Percentiles rank a stretch among this genome's conserved stretches.
phyloP scores from a whole-genome alignment of 2,888 invertebrate species.

The Heterodera filipjevi region DNA sequence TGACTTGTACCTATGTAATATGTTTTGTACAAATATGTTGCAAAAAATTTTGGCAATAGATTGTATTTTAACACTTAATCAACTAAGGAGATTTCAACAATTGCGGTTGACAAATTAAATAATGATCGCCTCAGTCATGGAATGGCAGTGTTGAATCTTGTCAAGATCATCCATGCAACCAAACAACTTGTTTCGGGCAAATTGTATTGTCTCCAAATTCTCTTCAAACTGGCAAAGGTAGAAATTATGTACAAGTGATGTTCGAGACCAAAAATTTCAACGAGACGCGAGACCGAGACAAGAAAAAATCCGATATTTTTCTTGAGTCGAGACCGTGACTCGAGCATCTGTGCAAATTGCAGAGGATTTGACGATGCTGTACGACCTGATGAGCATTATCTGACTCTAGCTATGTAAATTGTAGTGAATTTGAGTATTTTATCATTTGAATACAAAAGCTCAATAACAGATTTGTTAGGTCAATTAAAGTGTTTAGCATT shows the following conservation, averaged over 20 bases:
- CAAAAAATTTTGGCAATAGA: background rate
- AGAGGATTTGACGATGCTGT: no score
- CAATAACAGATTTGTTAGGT: no score
- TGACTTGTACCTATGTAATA: background rate
- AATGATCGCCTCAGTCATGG: background rate
- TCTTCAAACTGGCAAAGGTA: background rate
- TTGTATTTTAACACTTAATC: no score
- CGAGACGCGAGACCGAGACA: no score
- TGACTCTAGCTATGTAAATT: no score
- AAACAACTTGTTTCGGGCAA: background rate
- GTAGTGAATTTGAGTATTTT: no score
- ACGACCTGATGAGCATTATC: no score
- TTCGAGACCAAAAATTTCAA: background rate
- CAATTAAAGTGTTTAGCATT: no score
- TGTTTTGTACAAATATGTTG: background rate
- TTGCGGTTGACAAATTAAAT: background rate
- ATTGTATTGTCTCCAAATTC: background rate
- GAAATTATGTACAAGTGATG: background rate
- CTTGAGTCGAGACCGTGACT: no score
- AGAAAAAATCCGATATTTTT: no score
- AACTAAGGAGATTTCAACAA: background rate
- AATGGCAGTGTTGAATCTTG: background rate
- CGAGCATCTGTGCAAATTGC: no score
- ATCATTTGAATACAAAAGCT: no score
- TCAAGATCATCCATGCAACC: background rate